Conservation (phyloP, 2,888 invertebrate genomes). For the Cantharis lateralis region DNA sequence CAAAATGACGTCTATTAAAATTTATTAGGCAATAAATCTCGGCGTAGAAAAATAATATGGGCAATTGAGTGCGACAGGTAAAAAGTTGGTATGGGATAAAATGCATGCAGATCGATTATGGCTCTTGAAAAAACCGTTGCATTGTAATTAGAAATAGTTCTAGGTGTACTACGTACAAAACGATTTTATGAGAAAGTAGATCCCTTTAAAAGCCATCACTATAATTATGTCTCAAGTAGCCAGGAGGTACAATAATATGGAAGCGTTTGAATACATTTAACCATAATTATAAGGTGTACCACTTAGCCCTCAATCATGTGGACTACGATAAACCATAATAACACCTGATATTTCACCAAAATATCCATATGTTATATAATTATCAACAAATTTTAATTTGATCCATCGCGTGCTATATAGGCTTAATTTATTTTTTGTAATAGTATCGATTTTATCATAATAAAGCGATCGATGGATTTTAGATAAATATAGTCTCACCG, state of each 20-base stretch:
- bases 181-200: conserved; percentile 22
- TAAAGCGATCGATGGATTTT: conserved; percentile 6
- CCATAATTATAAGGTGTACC: conserved; percentile 33
- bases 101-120: conserved; percentile 1
- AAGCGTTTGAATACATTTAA: conserved; percentile 33
- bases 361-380: conserved; percentile 15
- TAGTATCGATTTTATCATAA: conserved; percentile 7
- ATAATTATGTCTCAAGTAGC: conserved; percentile 34
- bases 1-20: not conserved
- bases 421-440: conserved; percentile 14
- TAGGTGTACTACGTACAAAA: conserved; percentile 17
- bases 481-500: conserved; percentile 5
- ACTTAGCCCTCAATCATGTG: conserved; percentile 33
- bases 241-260: conserved; percentile 32
- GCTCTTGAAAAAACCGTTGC: not conserved
- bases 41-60: not conserved
- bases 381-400: conserved; percentile 18
- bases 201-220: conserved; percentile 30
- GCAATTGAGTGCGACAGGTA: not conserved
- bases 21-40: not conserved
- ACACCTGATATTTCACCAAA: conserved; percentile 30
- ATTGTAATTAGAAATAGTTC: conserved; percentile 20
- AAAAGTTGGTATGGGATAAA: not conserved
- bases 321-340: conserved; percentile 34
- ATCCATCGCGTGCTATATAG: conserved; percentile 21